Conservation (phyloP, 2,797 vertebrate species). For the Mormyrops boulengeri region DNA sequence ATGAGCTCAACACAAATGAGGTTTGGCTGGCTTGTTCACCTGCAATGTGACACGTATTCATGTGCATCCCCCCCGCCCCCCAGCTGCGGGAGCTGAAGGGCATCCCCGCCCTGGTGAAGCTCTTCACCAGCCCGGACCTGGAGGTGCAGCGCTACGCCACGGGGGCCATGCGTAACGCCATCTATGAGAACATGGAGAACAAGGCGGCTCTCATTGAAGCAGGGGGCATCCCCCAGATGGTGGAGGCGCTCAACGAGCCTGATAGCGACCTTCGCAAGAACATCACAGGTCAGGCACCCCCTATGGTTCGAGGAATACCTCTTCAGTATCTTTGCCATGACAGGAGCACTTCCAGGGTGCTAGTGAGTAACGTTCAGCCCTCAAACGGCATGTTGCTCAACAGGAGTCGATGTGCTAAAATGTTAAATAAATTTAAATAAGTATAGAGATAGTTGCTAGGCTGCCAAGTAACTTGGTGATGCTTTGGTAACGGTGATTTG, state of each 20-base stretch:
- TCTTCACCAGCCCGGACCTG: slow-evolving; percentile 75
- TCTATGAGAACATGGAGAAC: slow-evolving; percentile 83
- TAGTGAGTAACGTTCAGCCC: neutral
- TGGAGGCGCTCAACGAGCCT: slow-evolving; percentile 61
- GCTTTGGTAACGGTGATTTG: neutral
- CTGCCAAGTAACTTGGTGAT: neutral
- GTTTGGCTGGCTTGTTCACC: neutral
- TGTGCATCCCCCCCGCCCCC: neutral
- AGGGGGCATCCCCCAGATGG: slow-evolving; percentile 73
- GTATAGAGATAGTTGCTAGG: neutral
- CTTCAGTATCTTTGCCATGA: neutral
- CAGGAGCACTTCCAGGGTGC: neutral
- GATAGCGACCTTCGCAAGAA: slow-evolving; percentile 88
- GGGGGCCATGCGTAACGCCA: slow-evolving; percentile 84
- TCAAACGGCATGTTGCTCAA: neutral
- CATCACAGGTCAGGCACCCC: slow-evolving; percentile 72
- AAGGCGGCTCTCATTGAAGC: slow-evolving; percentile 77
- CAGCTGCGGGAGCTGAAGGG: slow-evolving; percentile 75
- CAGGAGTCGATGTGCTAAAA: neutral
- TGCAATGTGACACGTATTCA: neutral
- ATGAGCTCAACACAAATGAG: neutral
- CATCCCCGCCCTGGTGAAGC: slow-evolving; percentile 69
- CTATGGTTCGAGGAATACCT: neutral
- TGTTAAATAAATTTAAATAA: neutral
- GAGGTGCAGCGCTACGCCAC: slow-evolving; percentile 87